Percentiles rank a stretch among this genome's conserved stretches.
Evolutionary conservation across 1,140 invertebrate species (phyloP).

Genomic region (Halictus rubicundus): DNA sequence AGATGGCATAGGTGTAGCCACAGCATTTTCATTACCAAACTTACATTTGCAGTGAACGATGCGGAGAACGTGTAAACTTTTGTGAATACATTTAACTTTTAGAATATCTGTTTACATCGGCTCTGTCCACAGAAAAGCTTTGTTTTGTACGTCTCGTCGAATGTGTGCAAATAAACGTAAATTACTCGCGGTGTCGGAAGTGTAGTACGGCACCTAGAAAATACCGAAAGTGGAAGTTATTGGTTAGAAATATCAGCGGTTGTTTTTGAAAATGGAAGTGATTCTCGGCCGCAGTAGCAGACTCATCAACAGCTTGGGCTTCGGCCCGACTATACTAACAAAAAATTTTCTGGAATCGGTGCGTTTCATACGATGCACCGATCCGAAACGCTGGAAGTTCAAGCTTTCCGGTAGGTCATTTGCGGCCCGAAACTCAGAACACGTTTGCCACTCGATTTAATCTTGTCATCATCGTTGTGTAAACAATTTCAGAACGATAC

Average conservation of each 20-base stretch:
- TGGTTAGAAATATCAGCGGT: slow-evolving; percentile 51
- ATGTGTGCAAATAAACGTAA: neutral
- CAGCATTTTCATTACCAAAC: neutral
- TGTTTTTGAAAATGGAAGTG: slow-evolving; percentile 60
- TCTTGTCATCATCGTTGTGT: neutral
- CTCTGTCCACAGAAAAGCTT: too few relatives aligned
- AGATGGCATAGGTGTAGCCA: slow-evolving; percentile 1
- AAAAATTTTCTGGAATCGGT: slow-evolving; percentile 46
- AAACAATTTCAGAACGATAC: slow-evolving; percentile 42
- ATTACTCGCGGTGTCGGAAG: neutral
- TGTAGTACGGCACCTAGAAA: neutral
- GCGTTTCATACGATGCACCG: slow-evolving; percentile 21
- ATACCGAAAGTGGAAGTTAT: neutral
- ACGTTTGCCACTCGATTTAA: neutral
- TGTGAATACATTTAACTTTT: slow-evolving; percentile 7
- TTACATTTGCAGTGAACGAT: neutral
- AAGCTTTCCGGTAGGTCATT: slow-evolving; percentile 53
- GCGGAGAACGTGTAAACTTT: slow-evolving; percentile 13
- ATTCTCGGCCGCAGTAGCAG: slow-evolving; percentile 50
- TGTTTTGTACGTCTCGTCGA: neutral
- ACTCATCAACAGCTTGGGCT: slow-evolving; percentile 29
- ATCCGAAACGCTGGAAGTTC: slow-evolving; percentile 30
- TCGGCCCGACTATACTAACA: slow-evolving; percentile 16
- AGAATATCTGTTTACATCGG: neutral
- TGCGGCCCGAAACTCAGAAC: neutral